phyloP scores from a whole-genome alignment of 1,140 invertebrate species.

The Lasaia peninsularis region DNA sequence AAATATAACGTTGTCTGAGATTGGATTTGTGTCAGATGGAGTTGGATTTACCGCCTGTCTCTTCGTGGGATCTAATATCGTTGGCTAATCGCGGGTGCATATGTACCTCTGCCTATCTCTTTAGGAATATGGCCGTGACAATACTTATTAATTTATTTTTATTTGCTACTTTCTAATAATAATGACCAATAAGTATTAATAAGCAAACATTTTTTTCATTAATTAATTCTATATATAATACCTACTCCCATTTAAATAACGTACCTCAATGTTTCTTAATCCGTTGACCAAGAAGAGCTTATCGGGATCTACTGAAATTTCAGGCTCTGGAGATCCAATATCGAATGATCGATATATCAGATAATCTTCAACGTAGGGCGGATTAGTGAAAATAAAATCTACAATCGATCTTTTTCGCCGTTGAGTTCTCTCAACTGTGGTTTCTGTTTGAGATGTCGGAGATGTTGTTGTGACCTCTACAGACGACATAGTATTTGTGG shows the following conservation, averaged over 20 bases:
- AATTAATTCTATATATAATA: no score
- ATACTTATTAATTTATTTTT: no score
- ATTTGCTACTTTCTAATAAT: no score
- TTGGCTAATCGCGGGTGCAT: no score
- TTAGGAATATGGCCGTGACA: no score
- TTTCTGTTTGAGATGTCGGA: background rate
- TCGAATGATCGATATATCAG: constrained; percentile 57
- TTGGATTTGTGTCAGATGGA: no score
- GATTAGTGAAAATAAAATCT: constrained; percentile 62
- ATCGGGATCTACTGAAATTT: constrained; percentile 32
- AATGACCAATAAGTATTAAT: no score
- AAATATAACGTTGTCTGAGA: no score
- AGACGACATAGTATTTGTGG: background rate
- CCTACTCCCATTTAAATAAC: background rate
- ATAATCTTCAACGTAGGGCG: constrained; percentile 53
- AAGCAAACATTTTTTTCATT: background rate
- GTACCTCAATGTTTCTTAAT: constrained; percentile 62
- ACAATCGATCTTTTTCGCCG: constrained; percentile 62
- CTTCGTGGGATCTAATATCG: no score
- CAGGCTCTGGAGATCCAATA: constrained; percentile 38
- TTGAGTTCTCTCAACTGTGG: constrained; percentile 52
- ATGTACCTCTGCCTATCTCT: no score
- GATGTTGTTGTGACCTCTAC: background rate
- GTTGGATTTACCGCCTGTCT: no score
- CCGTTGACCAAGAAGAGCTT: constrained; percentile 67